Percentiles rank a stretch among this genome's conserved stretches.
Conservation (phyloP, 2,888 invertebrate species). For the Dolomedes plantarius region DNA sequence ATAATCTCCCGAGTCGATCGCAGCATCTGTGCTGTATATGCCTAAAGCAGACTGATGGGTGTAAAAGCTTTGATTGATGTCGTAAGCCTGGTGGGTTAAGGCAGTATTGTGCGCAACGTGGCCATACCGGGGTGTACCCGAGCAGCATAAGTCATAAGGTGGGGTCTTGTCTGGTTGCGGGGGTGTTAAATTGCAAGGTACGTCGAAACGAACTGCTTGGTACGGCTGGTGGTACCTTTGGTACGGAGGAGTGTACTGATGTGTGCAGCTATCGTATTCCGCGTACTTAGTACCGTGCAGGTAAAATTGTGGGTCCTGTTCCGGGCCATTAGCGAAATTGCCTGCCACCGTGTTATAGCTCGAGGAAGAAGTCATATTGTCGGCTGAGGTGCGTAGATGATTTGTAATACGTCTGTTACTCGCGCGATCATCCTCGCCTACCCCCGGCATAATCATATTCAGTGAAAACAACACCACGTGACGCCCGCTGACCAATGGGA, state of each 20-base stretch:
- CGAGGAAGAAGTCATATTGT: conserved; percentile 67
- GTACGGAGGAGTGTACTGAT: conserved; percentile 33
- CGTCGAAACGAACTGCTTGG: conserved; percentile 17
- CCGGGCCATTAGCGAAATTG: conserved; percentile 41
- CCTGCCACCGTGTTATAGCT: conserved; percentile 48
- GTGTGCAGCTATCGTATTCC: conserved; percentile 32
- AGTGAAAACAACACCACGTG: conserved; percentile 71
- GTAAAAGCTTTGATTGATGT: conserved; percentile 38
- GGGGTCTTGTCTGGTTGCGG: conserved; percentile 58
- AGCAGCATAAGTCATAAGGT: conserved; percentile 40
- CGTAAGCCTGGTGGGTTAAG: conserved; percentile 28
- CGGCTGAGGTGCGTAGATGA: conserved; percentile 50
- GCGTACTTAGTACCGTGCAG: conserved; percentile 15
- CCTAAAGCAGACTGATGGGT: conserved; percentile 6
- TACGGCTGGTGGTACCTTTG: conserved; percentile 42
- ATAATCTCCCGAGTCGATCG: conserved; percentile 31
- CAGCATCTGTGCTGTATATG: not conserved
- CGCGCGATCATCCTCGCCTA: conserved; percentile 47
- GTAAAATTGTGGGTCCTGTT: conserved; percentile 32
- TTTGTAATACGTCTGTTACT: conserved; percentile 65
- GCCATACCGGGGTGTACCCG: conserved; percentile 35
- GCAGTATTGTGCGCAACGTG: conserved; percentile 21
- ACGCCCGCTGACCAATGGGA: conserved; percentile 51
- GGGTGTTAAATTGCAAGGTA: conserved; percentile 54
- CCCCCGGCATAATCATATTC: conserved; percentile 66